These are phyloP conservation scores for Formica aserva DNA, from an alignment of 2,888 invertebrate genomes.

Conservation along the genomic window DNA sequence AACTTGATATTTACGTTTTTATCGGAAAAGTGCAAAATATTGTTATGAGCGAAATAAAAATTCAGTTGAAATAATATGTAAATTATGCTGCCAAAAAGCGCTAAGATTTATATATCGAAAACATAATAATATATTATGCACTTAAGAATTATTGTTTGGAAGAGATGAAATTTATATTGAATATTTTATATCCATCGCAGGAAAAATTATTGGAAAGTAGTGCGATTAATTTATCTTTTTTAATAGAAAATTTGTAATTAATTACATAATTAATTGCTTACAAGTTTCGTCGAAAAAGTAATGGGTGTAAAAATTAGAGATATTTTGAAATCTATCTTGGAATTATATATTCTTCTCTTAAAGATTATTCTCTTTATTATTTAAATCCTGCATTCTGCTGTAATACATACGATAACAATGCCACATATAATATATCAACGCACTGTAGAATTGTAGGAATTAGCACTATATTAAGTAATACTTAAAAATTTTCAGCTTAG, in stretches of 20 bases:
- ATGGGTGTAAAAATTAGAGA: background rate
- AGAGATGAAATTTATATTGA: background rate
- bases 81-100: background rate
- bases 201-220: background rate
- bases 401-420: background rate
- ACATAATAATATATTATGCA: slow-evolving; percentile 1
- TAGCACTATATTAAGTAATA: background rate
- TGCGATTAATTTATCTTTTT: background rate
- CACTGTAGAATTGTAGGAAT: background rate
- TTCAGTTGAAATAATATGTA: background rate
- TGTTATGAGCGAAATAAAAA: background rate
- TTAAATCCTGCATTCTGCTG: background rate
- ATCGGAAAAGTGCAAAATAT: background rate
- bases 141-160: background rate
- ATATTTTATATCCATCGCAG: background rate
- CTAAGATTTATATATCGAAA: slow-evolving; percentile 3
- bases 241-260: background rate
- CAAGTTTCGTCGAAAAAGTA: background rate
- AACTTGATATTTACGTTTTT: background rate
- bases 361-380: background rate
- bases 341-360: background rate
- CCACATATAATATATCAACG: no score
- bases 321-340: background rate
- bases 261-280: background rate
- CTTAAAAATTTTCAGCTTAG: background rate